These are phyloP conservation scores for Rutilus rutilus DNA, from an alignment of 2,113 vertebrate species.

Conservation along the genomic window DNA sequence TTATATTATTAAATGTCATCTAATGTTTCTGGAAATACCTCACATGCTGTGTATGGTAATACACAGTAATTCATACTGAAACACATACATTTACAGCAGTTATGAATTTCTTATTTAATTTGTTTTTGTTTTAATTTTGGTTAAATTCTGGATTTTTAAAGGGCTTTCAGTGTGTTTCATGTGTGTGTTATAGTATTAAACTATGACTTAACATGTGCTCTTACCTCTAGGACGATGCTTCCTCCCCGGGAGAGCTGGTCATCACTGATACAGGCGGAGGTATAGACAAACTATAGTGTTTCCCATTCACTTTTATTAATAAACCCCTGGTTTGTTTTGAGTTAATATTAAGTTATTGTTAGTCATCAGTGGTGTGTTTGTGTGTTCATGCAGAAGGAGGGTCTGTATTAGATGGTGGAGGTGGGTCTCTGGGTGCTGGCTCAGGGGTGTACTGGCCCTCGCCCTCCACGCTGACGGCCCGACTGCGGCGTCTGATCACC, in stretches of 20 bases:
- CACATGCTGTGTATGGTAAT: background rate
- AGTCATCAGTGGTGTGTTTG: background rate
- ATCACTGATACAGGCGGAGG: slow-evolving; percentile 88
- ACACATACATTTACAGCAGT: background rate
- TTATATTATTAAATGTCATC: background rate
- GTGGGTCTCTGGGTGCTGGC: slow-evolving; percentile 23
- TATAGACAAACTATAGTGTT: slow-evolving; percentile 49
- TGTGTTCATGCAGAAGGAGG: slow-evolving; percentile 77
- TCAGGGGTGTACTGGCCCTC: slow-evolving; percentile 92
- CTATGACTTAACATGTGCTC: background rate
- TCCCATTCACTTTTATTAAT: background rate
- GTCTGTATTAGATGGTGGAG: slow-evolving; percentile 78
- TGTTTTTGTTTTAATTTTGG: background rate
- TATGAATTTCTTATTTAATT: background rate
- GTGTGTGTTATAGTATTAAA: background rate
- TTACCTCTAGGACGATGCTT: slow-evolving; percentile 86
- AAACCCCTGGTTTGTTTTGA: background rate
- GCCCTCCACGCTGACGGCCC: slow-evolving; percentile 90
- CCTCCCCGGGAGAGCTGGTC: slow-evolving; percentile 93
- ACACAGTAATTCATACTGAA: background rate
- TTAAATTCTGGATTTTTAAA: background rate
- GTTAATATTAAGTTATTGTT: background rate
- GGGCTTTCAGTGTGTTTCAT: background rate
- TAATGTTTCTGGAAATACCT: background rate
- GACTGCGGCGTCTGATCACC: slow-evolving; percentile 94